phyloP scores from a whole-genome alignment of 2,797 vertebrate genomes.

The Micrastur ruficollis region DNA sequence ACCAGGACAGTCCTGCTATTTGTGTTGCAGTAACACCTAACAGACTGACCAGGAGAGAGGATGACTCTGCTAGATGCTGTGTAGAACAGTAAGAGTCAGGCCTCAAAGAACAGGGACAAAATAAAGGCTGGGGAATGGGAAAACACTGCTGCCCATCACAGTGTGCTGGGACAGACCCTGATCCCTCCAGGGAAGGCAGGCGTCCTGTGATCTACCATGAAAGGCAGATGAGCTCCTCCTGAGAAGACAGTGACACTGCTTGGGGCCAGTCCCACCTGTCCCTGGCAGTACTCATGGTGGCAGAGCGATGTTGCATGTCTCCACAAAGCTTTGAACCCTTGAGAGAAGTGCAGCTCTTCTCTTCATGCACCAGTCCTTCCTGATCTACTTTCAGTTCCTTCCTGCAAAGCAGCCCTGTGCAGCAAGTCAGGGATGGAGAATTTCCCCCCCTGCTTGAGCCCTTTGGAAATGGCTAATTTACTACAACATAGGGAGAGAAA shows the following conservation, averaged over 20 bases:
- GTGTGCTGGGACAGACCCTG: neutral
- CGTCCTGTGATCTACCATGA: neutral
- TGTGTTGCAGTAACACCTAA: neutral
- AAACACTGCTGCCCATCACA: neutral
- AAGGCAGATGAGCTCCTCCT: neutral
- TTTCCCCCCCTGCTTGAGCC: neutral
- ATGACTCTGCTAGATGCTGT: neutral
- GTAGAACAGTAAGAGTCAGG: neutral
- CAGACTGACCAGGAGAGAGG: neutral
- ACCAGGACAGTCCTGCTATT: neutral
- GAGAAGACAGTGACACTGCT: neutral
- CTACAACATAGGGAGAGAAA: neutral
- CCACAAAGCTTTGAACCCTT: neutral
- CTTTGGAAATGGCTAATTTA: slow-evolving; percentile 28
- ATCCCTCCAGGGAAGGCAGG: neutral
- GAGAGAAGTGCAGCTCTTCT: neutral
- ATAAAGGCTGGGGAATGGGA: neutral
- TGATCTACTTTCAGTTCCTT: neutral
- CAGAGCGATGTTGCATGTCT: neutral
- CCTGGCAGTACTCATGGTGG: neutral
- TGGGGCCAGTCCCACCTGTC: neutral
- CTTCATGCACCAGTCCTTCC: neutral
- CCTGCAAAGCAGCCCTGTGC: neutral
- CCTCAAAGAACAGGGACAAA: neutral
- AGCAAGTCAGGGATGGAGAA: neutral